A percentile compares a stretch with the other conserved stretches of the same genome.
Conservation (phyloP, 2,797 vertebrate species). For the Luscinia megarhynchos region DNA sequence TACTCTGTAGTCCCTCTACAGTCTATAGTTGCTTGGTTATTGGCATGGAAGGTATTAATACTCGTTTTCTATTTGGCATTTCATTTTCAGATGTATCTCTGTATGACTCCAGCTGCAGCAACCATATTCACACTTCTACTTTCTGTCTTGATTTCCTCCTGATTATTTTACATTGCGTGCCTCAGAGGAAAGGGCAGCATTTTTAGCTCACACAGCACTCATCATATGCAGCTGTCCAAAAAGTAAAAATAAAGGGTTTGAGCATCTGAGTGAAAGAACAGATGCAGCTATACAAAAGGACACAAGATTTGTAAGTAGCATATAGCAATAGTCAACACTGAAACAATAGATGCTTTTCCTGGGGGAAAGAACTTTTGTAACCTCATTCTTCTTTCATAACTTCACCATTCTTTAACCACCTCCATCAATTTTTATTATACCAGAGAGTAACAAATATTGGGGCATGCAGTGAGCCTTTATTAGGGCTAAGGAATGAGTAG, state of each 20-base stretch:
- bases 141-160: slow-evolving; percentile 26
- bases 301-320: background rate
- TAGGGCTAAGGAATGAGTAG: background rate
- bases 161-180: background rate
- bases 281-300: slow-evolving; percentile 31
- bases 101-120: background rate
- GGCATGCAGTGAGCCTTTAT: fast-evolving
- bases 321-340: background rate
- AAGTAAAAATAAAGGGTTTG: slow-evolving; percentile 54
- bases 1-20: background rate
- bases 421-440: background rate
- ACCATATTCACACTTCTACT: background rate
- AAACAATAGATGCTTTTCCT: background rate
- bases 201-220: slow-evolving; percentile 9
- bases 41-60: background rate
- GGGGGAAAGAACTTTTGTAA: background rate
- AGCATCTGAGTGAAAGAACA: slow-evolving; percentile 2
- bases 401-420: background rate
- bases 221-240: slow-evolving; percentile 56
- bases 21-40: background rate
- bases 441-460: background rate
- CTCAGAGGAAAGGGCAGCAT: slow-evolving; percentile 11
- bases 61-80: background rate
- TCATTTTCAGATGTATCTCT: slow-evolving; percentile 9
- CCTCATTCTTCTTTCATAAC: background rate